These are phyloP conservation scores for Idaea biselata DNA, from an alignment of 2,888 invertebrate species.

Conservation along the genomic window DNA sequence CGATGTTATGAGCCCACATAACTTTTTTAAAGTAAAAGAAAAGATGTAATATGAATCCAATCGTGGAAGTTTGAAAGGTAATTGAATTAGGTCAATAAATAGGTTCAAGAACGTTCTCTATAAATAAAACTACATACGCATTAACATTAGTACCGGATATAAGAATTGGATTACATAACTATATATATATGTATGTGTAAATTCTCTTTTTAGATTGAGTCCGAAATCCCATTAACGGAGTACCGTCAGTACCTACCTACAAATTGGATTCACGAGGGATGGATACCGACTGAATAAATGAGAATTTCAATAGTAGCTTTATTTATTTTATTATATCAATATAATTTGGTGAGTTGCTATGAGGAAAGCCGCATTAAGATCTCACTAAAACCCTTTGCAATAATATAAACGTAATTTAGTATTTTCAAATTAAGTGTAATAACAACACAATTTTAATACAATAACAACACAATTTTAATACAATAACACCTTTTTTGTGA, in stretches of 20 bases:
- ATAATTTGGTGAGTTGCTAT: constrained; percentile 3
- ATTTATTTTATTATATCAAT: constrained; percentile 4
- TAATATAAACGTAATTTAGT: constrained; percentile 14
- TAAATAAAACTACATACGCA: background rate
- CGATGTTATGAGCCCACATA: no score
- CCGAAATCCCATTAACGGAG: constrained; percentile 65
- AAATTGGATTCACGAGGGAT: constrained; percentile 68
- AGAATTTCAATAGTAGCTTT: constrained; percentile 36
- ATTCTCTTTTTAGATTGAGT: constrained; percentile 60
- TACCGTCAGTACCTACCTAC: constrained; percentile 49
- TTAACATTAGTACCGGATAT: background rate
- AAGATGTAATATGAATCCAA: no score
- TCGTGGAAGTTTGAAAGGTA: no score
- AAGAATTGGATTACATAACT: background rate
- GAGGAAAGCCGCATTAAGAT: constrained; percentile 2
- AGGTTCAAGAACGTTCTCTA: background rate
- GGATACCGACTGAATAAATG: constrained; percentile 61
- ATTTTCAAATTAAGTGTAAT: no score
- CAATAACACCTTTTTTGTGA: no score
- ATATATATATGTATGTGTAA: constrained; percentile 47
- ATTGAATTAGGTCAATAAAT: background rate
- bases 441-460: no score
- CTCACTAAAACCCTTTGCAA: constrained; percentile 1
- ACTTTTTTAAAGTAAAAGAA: no score
- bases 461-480: no score